Percentiles rank a stretch among this genome's conserved stretches.
Conservation (phyloP, 2,113 vertebrate genomes). For the Gymnorhina tibicen region DNA sequence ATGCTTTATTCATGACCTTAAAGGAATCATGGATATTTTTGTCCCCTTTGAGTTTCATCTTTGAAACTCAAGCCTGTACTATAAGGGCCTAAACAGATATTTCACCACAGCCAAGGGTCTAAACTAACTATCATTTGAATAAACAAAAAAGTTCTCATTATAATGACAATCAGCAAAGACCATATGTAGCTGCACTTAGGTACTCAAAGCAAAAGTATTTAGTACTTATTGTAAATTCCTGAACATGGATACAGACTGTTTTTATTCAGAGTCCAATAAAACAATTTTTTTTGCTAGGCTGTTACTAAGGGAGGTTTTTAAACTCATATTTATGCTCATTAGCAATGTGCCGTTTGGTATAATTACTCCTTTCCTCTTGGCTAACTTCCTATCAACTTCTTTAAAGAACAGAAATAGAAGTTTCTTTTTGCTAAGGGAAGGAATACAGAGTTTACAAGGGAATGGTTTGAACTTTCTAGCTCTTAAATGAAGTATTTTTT, state of each 20-base stretch:
- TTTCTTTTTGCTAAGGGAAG: constrained; percentile 36
- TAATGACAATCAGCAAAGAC: background rate
- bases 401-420: constrained; percentile 38
- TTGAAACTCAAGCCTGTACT: background rate
- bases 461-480: background rate
- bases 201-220: background rate
- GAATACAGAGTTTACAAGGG: background rate
- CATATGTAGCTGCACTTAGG: background rate
- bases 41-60: background rate
- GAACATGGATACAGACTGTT: background rate
- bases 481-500: background rate
- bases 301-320: background rate
- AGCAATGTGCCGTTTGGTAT: constrained; percentile 1
- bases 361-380: constrained; percentile 52
- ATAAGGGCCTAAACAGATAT: background rate
- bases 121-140: background rate
- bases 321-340: background rate
- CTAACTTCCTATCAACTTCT: constrained; percentile 12
- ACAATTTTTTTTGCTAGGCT: background rate
- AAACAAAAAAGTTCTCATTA: background rate
- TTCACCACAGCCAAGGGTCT: background rate
- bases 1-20: background rate
- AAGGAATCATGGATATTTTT: background rate
- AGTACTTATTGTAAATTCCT: background rate
- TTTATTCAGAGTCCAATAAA: background rate